Evolutionary conservation across 2,888 invertebrate genomes (phyloP), one percentile per base, ranked within the genome.

Genomic region (Cataglyphis livida): DNA sequence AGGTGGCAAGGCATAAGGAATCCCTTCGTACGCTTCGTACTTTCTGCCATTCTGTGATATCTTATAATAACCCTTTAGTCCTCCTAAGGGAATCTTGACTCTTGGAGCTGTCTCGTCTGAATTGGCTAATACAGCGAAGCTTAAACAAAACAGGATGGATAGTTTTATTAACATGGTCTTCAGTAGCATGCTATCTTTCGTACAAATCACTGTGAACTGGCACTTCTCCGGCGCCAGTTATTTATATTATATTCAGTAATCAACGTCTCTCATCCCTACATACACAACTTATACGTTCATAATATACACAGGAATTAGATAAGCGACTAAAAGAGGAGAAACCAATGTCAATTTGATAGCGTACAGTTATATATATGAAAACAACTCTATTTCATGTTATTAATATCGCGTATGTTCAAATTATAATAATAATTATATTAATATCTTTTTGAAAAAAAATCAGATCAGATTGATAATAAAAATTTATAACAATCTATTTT

Each of bases 1-100:
- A 4, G 93, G 93, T 21, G 93, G 91, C 25, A 90, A 51, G 25
- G 93, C 93, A 83, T 93, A 93, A 18, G 93, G 93, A 28, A 93
- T 91, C 3, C 93, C 93, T 84, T 93, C 92, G 74, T 92, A 93
- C 12, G 93, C 92, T 70, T 90, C 89, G n/a, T 89, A 93, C 44
- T 87, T 85, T 70, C 88, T 89, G 44, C 93, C 92, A 74, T 91
- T 86, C 25, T 87, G 85, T 1, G 93, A 93, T 25, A 76, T 65
- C 75, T 92, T 91, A 78, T 91, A 87, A 21, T 91, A 92, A 28
- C 93, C 93, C 62, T 78, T 89, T 32, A 93, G 83, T 4, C 78
- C 86, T 73, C 93, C 93, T 12, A 91, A 81, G 12, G 92, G 88
- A 61, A 91, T 93, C 82, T 87, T 86, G 0, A 93, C 88, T 38